Evolutionary conservation across 2,113 vertebrate genomes (phyloP), one percentile per base, ranked within the genome.

Genomic region (Anarrhichthys ocellatus): DNA sequence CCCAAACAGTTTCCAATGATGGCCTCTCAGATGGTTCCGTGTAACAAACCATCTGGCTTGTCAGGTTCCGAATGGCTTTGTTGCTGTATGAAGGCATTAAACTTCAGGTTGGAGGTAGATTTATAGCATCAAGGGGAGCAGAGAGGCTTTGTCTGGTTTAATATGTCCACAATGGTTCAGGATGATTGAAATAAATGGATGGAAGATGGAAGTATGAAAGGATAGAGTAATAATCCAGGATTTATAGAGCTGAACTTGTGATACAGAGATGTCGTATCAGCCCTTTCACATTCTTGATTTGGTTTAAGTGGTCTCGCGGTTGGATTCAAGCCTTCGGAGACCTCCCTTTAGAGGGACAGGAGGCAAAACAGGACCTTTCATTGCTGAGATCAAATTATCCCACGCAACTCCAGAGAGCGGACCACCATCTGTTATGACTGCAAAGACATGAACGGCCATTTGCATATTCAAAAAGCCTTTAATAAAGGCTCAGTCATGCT

Each of bases 131-230:
- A 13, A 70, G n/a, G 67, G 20, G 24, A 44, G 40, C 50, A 9
- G 7, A 13, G 14, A 2, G 24, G 5, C 17, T 71, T 44, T 18
- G 8, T 46, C 22, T 46, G 32, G 24, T 69, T 67, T 62, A 72
- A 68, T 46, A 5, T 62, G 40, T 52, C 40, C 65, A 10, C 1
- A 4, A n/a, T 17, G 70, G 9, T 42, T 58, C 14, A 10, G 34
- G 52, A 1, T 20, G 46, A 61, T 27, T 72, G n/a, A 46, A 76
- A 86, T 74, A 70, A 61, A 81, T 59, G 14, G 5, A 46, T 34
- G 32, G 54, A 32, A 29, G 15, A 38, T 34, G 20, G 5, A 75
- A 27, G 52, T 63, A 58, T 17, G 20, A 36, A 27, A 34, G 15
- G 6, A 22, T 36, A 24, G 17, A 11, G 0, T 40, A 4, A 76